Conservation (phyloP, 2,888 invertebrate species). For the Anoncus sp. region DNA sequence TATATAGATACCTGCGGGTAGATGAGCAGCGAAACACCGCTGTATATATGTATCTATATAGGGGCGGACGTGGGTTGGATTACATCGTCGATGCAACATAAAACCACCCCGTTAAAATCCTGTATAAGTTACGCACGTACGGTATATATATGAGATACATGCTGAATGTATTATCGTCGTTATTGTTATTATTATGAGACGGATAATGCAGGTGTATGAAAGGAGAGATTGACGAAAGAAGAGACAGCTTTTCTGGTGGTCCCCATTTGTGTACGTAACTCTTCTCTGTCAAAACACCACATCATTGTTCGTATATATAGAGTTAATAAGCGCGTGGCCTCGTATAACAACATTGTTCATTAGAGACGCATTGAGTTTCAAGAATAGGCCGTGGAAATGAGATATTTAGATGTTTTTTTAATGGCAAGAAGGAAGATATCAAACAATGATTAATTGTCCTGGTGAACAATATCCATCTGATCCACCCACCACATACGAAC, state of each 20-base stretch:
- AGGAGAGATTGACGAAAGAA: constrained; percentile 7
- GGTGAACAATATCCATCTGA: too few species aligned
- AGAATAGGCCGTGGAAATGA: too few species aligned
- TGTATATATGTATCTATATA: constrained; percentile 29
- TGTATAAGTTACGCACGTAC: constrained; percentile 1
- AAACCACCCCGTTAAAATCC: constrained; percentile 42
- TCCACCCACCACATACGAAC: too few species aligned
- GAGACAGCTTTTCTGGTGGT: constrained; percentile 7
- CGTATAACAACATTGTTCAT: too few species aligned
- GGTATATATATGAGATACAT: not conserved
- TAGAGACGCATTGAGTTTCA: too few species aligned
- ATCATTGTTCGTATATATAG: not conserved
- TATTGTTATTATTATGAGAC: constrained; percentile 12
- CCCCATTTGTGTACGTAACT: not conserved
- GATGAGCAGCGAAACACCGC: constrained; percentile 28
- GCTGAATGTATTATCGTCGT: constrained; percentile 2
- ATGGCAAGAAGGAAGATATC: too few species aligned
- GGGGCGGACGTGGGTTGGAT: constrained; percentile 44
- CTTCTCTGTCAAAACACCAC: not conserved
- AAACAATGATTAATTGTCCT: too few species aligned
- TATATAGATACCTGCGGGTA: constrained; percentile 29
- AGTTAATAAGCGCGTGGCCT: not conserved
- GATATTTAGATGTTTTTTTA: too few species aligned
- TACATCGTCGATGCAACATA: constrained; percentile 55
- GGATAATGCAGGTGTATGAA: constrained; percentile 23